phyloP scores from a whole-genome alignment of 2,113 vertebrate species.

The Equus przewalskii region DNA sequence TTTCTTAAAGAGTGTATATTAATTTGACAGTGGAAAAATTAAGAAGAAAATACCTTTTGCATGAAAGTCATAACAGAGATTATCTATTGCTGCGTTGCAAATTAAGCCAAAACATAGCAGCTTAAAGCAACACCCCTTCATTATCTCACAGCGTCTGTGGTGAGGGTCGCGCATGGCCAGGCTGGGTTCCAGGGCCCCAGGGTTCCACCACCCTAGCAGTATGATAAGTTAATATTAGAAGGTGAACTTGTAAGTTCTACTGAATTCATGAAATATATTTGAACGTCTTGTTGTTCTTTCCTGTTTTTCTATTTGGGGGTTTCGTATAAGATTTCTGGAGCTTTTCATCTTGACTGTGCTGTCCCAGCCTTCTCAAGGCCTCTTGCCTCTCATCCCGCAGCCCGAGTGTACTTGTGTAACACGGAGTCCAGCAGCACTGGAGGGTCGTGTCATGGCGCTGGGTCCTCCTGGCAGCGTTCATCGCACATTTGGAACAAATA shows the following conservation, averaged over 20 bases:
- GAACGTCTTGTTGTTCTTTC: background rate
- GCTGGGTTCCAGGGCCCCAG: background rate
- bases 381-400: fast-evolving
- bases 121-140: background rate
- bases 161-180: background rate
- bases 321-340: background rate
- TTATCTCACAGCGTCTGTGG: background rate
- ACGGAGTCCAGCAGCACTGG: conserved; percentile 93
- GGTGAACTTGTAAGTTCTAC: background rate
- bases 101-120: background rate
- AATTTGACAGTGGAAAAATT: background rate
- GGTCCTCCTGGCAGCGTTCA: conserved; percentile 91
- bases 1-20: background rate
- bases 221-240: background rate
- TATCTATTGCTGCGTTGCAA: background rate
- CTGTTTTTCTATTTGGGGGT: background rate
- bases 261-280: background rate
- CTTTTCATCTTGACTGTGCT: background rate
- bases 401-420: background rate
- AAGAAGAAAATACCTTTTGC: background rate
- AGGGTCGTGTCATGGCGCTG: conserved; percentile 90
- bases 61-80: background rate
- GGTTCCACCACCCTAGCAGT: too few relatives aligned
- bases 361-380: background rate
- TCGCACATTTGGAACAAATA: conserved; percentile 91